Base-by-base conservation (phyloP, 2,113 vertebrate species). In the Anser cygnoides region DNA sequence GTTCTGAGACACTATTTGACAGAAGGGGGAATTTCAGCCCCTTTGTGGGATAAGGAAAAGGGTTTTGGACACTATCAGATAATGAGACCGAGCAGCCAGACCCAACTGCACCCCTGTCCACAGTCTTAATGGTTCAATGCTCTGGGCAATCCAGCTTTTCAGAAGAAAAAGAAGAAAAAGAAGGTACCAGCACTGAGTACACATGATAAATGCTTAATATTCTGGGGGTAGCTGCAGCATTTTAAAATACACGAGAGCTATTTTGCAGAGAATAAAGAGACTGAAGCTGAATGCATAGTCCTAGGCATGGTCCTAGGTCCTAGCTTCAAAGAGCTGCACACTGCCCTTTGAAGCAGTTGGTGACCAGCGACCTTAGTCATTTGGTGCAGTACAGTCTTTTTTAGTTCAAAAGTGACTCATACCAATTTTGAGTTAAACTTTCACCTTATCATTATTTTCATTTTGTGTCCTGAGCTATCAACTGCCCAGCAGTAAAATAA, bases 41-140 rank as follows among this genome's bases (percentile, higher is more conserved):
- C 57, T 15, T 29, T 58, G 4, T 23, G 13, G 41, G 37, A 73
- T 49, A 29, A 65, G 7, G 3, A 81, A 26, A 61, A 81, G 19
- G 7, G 5, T 50, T 1, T 0, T 0, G 2, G 28, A 50, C 52
- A 85, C 6, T 37, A 37, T 52, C 26, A 61, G 31, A 31, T 18
- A 6, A 33, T 11, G 3, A 23, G n/a, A 68, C 9, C 9, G 71
- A 57, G 19, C 29, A 18, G 13, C 5, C 49, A 71, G 62, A 88
- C 6, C 20, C 63, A 28, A 28, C 7, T 26, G 39, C 29, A 22
- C 16, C 50, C 46, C 41, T 44, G 8, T 2, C 13, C n/a, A 61
- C 1, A 5, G 4, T 17, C 18, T 25, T 6, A 49, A 65, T 10
- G 50, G 18, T 19, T 26, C 49, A 73, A 35, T 9, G 15, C 61